Evolutionary conservation across 2,888 invertebrate genomes (phyloP).

Genomic region (Drosophila engyochracea): DNA sequence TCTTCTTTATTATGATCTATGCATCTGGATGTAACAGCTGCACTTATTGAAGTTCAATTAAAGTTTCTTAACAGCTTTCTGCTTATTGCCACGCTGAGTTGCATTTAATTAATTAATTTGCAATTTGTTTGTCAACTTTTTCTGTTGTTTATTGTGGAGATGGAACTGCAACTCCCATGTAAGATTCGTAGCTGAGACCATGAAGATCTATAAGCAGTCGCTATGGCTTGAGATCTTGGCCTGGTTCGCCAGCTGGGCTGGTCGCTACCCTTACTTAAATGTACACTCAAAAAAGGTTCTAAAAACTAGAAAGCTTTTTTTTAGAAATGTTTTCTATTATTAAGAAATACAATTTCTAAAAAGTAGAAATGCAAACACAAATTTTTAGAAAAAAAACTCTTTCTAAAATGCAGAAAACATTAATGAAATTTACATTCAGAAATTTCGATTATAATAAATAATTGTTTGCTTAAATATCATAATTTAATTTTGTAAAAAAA

Average conservation of each 20-base stretch:
- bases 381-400: too few species aligned
- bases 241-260: slow-evolving; percentile 3
- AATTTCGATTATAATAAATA: too few species aligned
- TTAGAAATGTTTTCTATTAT: too few species aligned
- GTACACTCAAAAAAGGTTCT: background rate
- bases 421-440: too few species aligned
- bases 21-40: background rate
- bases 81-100: background rate
- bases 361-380: too few species aligned
- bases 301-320: too few species aligned
- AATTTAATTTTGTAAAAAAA: background rate
- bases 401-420: too few species aligned
- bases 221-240: slow-evolving; percentile 16
- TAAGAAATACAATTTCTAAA: too few species aligned
- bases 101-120: background rate
- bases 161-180: background rate
- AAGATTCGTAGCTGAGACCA: background rate
- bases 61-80: background rate
- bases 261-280: background rate
- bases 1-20: background rate
- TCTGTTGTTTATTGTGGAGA: background rate
- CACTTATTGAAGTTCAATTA: background rate
- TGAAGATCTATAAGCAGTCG: slow-evolving; percentile 24
- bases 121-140: background rate
- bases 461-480: too few species aligned